Evolutionary conservation across 2,797 vertebrate genomes (phyloP), one percentile per base, ranked within the genome.

Genomic region (Halcyon smyrnensis): DNA sequence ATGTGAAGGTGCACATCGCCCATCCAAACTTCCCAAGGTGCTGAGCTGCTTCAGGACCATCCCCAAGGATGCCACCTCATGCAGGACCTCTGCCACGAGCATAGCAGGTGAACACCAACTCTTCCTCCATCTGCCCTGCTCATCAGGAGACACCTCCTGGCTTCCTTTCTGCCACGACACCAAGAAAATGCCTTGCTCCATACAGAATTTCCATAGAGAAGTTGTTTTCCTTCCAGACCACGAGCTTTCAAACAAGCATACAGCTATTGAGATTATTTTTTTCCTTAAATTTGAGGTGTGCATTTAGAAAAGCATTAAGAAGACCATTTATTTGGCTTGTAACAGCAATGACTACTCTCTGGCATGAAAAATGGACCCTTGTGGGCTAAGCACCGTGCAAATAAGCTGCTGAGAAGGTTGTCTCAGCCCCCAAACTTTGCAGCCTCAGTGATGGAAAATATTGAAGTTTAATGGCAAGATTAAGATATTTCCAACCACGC

Each of bases 401-500:
- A 69, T 36, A 62, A 76, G 56, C 86, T 77, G 67, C 75, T 0
- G 2, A 90, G 80, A 82, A 83, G 46, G 54, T 37, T 51, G 62
- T 75, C 69, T 85, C 62, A 68, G 60, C 50, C 71, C 48, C 75
- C 68, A 89, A 77, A 92, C 53, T 90, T 59, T 37, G 39, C 81
- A 75, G 43, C 48, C 25, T 62, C 65, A 18, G 19, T 11, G 87
- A 80, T 0, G 0, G 84, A 94, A 97, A 94, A 92, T 77, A 95
- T 79, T 53, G 21, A 54, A 63, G 19, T 59, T 94, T 95, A 93
- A 90, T 71, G 60, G 80, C 36, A 87, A 90, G 83, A 95, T 92
- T 79, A 95, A 93, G 74, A 28, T 77, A 96, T 92, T 96, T 95
- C 84, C 71, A 93, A 39, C 46, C 46, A 69, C 57, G 19, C 34